phyloP scores from a whole-genome alignment of 2,797 vertebrate genomes.

The Nasua narica region DNA sequence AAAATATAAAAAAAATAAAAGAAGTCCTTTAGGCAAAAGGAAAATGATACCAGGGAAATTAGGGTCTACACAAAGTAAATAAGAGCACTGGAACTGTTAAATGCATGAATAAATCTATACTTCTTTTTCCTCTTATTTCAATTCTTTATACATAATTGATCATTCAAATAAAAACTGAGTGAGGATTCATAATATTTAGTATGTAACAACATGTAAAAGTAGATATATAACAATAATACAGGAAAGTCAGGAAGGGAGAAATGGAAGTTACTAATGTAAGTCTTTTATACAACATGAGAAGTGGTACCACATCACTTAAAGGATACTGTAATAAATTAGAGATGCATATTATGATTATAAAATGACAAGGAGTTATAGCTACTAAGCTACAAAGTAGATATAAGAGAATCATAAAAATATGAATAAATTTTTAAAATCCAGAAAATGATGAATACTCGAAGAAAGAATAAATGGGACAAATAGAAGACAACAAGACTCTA shows the following conservation, averaged over 20 bases:
- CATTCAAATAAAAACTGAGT: not conserved
- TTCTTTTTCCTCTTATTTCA: not conserved
- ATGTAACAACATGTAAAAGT: not conserved
- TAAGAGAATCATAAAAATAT: not conserved
- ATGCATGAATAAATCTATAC: not conserved
- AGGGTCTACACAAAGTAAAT: not conserved
- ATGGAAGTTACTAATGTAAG: not conserved
- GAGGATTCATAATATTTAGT: not conserved
- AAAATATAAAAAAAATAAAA: not conserved
- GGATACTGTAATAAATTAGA: not conserved
- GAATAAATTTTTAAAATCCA: not conserved
- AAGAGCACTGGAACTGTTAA: not conserved
- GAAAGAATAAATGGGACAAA: not conserved
- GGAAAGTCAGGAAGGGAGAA: not conserved
- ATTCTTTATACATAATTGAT: not conserved
- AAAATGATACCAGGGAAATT: not conserved
- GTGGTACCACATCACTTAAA: not conserved
- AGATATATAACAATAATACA: not conserved
- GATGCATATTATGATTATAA: not conserved
- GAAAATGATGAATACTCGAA: not conserved
- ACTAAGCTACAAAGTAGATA: not conserved
- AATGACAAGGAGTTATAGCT: not conserved
- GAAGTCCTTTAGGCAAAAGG: not conserved
- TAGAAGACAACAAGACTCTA: not conserved
- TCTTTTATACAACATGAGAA: not conserved